Conservation (phyloP, 2,888 invertebrate species). For the Synanthedon andrenaeformis region DNA sequence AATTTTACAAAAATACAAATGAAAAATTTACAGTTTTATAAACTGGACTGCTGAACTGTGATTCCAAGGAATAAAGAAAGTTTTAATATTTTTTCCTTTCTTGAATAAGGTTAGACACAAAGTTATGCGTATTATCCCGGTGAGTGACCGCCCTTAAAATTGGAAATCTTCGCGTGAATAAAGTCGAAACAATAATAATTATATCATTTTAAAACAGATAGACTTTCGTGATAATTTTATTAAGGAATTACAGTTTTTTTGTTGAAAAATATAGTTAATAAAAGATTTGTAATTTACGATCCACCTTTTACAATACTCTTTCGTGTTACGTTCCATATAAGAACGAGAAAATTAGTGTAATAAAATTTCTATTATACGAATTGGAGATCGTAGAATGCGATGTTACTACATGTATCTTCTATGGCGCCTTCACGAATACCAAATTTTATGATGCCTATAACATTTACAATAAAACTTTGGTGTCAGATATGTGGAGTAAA, state of each 20-base stretch:
- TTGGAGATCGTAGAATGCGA: conserved; percentile 22
- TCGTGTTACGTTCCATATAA: conserved; percentile 8
- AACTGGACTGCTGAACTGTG: too few species aligned
- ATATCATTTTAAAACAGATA: too few species aligned
- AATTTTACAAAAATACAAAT: too few species aligned
- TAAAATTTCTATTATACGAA: conserved; percentile 41
- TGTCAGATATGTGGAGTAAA: conserved; percentile 27
- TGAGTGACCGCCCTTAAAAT: too few species aligned
- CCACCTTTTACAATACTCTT: neutral
- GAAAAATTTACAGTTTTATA: too few species aligned
- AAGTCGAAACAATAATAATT: too few species aligned
- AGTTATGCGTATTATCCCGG: too few species aligned
- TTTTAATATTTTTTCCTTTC: conserved; percentile 39
- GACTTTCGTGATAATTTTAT: too few species aligned
- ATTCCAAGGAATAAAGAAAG: conserved; percentile 36
- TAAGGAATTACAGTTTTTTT: too few species aligned
- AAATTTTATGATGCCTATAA: conserved; percentile 45
- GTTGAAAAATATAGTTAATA: neutral
- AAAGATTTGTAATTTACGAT: neutral
- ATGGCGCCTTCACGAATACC: conserved; percentile 27
- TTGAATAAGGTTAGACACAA: conserved; percentile 1
- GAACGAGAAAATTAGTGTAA: conserved; percentile 34
- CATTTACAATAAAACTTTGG: conserved; percentile 46
- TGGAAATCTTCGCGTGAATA: too few species aligned
- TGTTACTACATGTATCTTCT: conserved; percentile 30